Percentiles rank a stretch among this genome's conserved stretches.
phyloP scores from a whole-genome alignment of 2,113 vertebrate species.

The Datnioides undecimradiatus region DNA sequence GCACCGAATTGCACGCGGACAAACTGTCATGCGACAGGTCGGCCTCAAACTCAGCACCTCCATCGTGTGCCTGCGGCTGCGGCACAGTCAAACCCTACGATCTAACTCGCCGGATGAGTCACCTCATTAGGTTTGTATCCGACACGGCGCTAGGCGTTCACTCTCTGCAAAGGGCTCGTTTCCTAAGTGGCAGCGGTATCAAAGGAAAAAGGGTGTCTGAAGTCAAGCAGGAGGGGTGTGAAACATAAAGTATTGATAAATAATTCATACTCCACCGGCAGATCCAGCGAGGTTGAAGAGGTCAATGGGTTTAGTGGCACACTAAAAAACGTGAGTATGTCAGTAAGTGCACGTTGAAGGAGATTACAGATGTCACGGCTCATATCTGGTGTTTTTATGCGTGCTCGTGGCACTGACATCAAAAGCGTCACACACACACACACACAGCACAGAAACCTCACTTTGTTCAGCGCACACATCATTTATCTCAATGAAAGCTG shows the following conservation, averaged over 20 bases:
- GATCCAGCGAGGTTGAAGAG: conserved; percentile 54
- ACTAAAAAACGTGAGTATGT: conserved; percentile 56
- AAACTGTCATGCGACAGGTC: not conserved
- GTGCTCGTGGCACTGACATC: not conserved
- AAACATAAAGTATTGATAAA: conserved; percentile 37
- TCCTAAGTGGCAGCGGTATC: not conserved
- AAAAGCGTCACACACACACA: not conserved
- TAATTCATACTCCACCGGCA: conserved; percentile 46
- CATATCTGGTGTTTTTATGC: not conserved
- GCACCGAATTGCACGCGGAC: not conserved
- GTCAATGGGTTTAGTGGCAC: conserved; percentile 51
- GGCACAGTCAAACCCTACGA: not conserved
- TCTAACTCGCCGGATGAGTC: not conserved
- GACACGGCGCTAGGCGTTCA: not conserved
- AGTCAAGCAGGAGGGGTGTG: not conserved
- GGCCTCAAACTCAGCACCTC: not conserved
- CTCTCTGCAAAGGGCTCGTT: not conserved
- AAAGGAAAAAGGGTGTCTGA: not conserved
- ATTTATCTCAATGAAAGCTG: not conserved
- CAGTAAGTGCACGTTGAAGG: conserved; percentile 34
- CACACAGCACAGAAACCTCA: not conserved
- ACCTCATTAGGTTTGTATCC: not conserved
- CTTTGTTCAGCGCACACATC: not conserved
- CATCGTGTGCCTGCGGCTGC: not conserved
- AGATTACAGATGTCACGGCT: conserved; percentile 6